These are phyloP conservation scores for Tipula vernalis DNA, from an alignment of 2,888 invertebrate genomes.

Conservation along the genomic window DNA sequence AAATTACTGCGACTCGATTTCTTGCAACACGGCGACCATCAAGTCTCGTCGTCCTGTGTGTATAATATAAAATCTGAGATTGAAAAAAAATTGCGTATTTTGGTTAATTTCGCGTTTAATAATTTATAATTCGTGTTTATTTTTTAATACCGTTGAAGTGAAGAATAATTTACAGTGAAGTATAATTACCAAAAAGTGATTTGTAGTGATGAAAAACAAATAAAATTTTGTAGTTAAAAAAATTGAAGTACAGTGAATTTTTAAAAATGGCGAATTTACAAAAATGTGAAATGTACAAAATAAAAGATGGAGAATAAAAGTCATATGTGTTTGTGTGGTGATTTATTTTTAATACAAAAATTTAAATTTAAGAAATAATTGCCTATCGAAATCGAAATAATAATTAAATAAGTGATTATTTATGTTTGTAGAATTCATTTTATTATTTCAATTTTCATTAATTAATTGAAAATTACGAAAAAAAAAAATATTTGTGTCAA, in stretches of 20 bases:
- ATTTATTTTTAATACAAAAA: constrained; percentile 4
- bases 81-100: not conserved
- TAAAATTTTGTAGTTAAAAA: not conserved
- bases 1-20: not conserved
- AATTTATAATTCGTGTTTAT: too few species aligned
- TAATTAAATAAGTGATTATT: not conserved
- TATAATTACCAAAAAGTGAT: not conserved
- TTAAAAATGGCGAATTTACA: not conserved
- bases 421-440: not conserved
- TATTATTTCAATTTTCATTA: not conserved
- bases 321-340: not conserved
- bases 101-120: not conserved
- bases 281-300: not conserved
- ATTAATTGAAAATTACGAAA: not conserved
- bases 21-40: not conserved
- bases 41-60: not conserved
- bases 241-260: constrained; percentile 4
- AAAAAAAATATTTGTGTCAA: not conserved
- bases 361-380: not conserved
- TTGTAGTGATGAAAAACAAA: not conserved
- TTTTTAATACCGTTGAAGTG: not conserved
- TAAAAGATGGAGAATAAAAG: not conserved
- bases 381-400: not conserved
- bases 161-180: not conserved
- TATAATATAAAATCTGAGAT: not conserved